Evolutionary conservation across 2,888 invertebrate genomes (phyloP).

Genomic region (Serrognathus titanus): DNA sequence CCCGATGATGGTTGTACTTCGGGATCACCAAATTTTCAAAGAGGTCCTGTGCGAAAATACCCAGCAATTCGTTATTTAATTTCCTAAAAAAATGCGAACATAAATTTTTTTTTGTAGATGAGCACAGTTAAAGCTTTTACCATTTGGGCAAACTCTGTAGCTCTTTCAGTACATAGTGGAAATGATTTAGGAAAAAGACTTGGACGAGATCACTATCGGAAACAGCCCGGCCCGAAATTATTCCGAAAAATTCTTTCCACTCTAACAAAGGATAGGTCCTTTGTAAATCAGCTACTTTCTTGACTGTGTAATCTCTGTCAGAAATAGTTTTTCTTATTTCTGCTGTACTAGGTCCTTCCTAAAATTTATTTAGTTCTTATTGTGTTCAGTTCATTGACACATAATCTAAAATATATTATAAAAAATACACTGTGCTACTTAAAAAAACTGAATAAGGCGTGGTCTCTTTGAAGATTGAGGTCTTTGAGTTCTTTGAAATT

Average conservation of each 20-base stretch:
- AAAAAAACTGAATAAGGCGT: no score
- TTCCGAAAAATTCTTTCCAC: conserved; percentile 30
- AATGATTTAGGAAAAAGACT: conserved; percentile 29
- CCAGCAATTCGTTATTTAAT: conserved; percentile 30
- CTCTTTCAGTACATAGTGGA: conserved; percentile 17
- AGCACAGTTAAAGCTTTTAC: conserved; percentile 6
- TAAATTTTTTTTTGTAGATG: no score
- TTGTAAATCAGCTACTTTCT: conserved; percentile 26
- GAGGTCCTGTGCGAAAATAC: conserved; percentile 31
- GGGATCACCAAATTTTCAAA: conserved; percentile 32
- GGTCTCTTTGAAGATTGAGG: no score
- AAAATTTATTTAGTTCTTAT: neutral
- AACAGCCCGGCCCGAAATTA: conserved; percentile 23
- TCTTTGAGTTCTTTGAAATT: no score
- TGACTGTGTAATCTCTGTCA: neutral
- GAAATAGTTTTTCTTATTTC: neutral
- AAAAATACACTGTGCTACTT: no score
- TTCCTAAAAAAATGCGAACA: conserved; percentile 27
- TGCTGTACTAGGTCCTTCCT: neutral
- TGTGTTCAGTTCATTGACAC: no score
- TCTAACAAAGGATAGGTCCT: conserved; percentile 24
- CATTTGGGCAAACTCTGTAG: conserved; percentile 4
- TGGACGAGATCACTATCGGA: conserved; percentile 23
- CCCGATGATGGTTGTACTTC: conserved; percentile 18
- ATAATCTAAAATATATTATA: no score